phyloP scores from a whole-genome alignment of 2,888 invertebrate species.

The Alloscopus bannaensis region DNA sequence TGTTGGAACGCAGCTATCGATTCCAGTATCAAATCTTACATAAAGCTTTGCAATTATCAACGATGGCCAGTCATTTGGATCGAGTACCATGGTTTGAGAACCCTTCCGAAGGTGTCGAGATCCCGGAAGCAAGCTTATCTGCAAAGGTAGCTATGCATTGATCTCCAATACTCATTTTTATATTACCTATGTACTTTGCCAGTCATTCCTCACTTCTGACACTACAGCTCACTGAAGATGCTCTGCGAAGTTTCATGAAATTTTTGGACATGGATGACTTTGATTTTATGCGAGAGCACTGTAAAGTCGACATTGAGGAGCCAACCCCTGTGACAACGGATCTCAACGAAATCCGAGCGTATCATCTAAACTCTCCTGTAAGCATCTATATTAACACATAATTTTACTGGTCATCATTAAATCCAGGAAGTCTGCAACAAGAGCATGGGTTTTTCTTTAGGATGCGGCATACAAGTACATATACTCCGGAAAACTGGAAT shows the following conservation, averaged over 20 bases:
- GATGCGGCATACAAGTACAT: slow-evolving; percentile 38
- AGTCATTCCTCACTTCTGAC: too few species aligned
- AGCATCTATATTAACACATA: background rate
- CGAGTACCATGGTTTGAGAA: slow-evolving; percentile 3
- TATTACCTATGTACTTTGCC: background rate
- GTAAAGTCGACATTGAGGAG: slow-evolving; percentile 23
- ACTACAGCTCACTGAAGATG: slow-evolving; percentile 25
- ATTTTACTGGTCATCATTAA: background rate
- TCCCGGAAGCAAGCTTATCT: background rate
- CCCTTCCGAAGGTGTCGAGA: slow-evolving; percentile 13
- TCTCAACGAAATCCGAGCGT: background rate
- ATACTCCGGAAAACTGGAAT: slow-evolving; percentile 37
- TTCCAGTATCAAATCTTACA: slow-evolving; percentile 56
- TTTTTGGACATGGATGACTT: slow-evolving; percentile 42
- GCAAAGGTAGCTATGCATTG: background rate
- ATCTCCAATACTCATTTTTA: too few species aligned
- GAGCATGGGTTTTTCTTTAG: too few species aligned
- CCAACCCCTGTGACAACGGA: slow-evolving; percentile 32
- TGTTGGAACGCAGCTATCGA: slow-evolving; percentile 31
- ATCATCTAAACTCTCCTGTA: slow-evolving; percentile 35
- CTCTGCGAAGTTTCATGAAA: slow-evolving; percentile 35
- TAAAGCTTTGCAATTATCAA: slow-evolving; percentile 22
- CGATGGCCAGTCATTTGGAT: background rate
- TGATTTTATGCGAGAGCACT: slow-evolving; percentile 21
- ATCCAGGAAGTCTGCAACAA: background rate